These are phyloP conservation scores for Entomyzon cyanotis DNA, from an alignment of 2,113 vertebrate genomes.

Conservation along the genomic window DNA sequence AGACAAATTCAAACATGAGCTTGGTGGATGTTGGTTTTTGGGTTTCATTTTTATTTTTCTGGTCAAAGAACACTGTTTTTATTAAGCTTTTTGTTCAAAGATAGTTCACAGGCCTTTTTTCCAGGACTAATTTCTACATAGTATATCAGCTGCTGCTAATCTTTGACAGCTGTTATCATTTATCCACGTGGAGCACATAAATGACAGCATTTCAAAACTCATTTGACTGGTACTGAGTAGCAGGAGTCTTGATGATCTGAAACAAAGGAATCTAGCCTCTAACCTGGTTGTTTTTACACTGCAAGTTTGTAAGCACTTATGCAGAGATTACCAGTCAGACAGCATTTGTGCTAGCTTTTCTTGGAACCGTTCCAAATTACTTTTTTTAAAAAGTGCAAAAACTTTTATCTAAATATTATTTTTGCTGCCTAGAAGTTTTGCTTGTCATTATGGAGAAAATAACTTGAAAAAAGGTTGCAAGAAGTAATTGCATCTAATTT, in stretches of 20 bases:
- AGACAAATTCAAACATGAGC: not conserved
- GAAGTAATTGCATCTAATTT: not conserved
- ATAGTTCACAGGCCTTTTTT: not conserved
- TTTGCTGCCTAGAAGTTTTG: not conserved
- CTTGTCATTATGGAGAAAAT: not conserved
- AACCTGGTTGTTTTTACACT: not conserved
- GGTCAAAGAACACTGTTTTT: not conserved
- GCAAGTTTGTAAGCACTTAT: not conserved
- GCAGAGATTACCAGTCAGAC: not conserved
- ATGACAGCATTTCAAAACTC: not conserved
- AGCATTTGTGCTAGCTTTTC: not conserved
- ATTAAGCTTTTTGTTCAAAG: conserved; percentile 5
- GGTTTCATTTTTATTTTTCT: no score
- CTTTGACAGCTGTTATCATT: not conserved
- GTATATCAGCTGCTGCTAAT: not conserved
- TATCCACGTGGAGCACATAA: not conserved
- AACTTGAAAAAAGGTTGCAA: not conserved
- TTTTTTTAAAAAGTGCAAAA: not conserved
- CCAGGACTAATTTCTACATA: not conserved
- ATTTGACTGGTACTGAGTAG: not conserved
- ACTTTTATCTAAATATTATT: not conserved
- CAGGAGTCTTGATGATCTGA: not conserved
- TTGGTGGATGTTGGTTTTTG: not conserved
- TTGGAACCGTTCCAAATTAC: not conserved
- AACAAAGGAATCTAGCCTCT: not conserved